Conservation (phyloP, 2,888 invertebrate genomes). For the Escarpia spicata region DNA sequence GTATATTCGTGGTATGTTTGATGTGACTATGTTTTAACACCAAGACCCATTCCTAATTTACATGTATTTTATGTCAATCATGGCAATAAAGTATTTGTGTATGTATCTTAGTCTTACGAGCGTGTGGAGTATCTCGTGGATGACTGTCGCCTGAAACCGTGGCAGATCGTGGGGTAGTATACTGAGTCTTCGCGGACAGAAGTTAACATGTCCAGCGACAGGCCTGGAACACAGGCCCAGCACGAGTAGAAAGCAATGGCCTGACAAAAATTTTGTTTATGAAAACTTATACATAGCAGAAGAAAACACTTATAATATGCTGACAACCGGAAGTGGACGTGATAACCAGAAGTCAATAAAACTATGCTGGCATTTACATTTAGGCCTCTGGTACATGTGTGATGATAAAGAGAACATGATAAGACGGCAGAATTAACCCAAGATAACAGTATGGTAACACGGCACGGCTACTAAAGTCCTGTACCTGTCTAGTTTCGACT, state of each 20-base stretch:
- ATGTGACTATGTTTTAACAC: too few species aligned
- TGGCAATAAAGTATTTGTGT: too few species aligned
- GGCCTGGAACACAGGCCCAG: slow-evolving; percentile 74
- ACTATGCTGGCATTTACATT: not conserved
- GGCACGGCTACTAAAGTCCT: not conserved
- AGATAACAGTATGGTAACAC: not conserved
- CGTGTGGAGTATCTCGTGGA: slow-evolving; percentile 98
- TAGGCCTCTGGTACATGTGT: too few species aligned
- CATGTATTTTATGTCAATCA: too few species aligned
- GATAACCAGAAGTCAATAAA: not conserved
- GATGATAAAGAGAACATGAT: not conserved
- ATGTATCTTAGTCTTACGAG: slow-evolving; percentile 66
- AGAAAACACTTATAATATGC: not conserved
- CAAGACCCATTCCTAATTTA: too few species aligned
- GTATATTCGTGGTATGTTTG: too few species aligned
- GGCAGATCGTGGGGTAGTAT: slow-evolving; percentile 83
- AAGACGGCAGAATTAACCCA: not conserved
- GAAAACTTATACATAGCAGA: not conserved
- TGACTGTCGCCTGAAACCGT: slow-evolving; percentile 87
- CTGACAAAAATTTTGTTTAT: not conserved
- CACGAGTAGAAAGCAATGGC: not conserved
- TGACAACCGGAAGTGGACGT: not conserved
- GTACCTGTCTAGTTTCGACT: slow-evolving; percentile 86
- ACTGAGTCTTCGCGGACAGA: slow-evolving; percentile 93
- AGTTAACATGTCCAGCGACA: slow-evolving; percentile 97